Base-by-base conservation (phyloP, 2,113 vertebrate species). In the Alethe castanea region DNA sequence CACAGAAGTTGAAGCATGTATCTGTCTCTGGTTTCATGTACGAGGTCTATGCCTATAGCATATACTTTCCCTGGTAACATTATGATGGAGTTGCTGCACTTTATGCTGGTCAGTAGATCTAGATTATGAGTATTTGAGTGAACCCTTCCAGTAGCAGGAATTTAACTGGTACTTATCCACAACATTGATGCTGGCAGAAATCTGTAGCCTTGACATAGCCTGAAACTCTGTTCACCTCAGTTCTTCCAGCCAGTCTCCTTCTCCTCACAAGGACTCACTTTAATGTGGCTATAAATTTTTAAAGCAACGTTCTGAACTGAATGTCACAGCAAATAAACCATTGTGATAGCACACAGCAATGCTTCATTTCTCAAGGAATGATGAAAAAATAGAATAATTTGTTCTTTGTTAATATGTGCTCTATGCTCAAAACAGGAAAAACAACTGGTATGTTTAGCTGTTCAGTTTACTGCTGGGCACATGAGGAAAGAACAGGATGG, bases 251-350 rank as follows among this genome's bases (percentile, higher is more conserved):
- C 56, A 60, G 36, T 64, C 36, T 52, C 64, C 44, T 72, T 33
- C 48, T 85, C 23, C 38, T 86, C 40, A 42, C 88, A 88, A 95
- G 80, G 94, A 90, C 76, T 97, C 36, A 5, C 35, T 93, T 93
- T 90, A 93, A 90, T 71, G 88, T 9, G 18, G 29, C 88, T 67
- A 90, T 94, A 95, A 97, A 93, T 94, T 95, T 96, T 61, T 64
- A 77, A 87, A 79, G 81, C 73, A 89, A 94, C 57, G 8, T 87
- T 80, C 57, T 94, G 72, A 93, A 40, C 82, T 38, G 70, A 91
- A 72, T 65, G 69, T 53, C 56, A 81, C 72, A 83, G 92, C 80
- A 95, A 92, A 83, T 76, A 94, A 95, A 92, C 25, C 61, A 70
- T 62, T 64, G 19, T 95, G 82, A 81, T 71, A 78, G 28, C 91